phyloP scores from a whole-genome alignment of 1,140 invertebrate species.

The Drosophila miranda region DNA sequence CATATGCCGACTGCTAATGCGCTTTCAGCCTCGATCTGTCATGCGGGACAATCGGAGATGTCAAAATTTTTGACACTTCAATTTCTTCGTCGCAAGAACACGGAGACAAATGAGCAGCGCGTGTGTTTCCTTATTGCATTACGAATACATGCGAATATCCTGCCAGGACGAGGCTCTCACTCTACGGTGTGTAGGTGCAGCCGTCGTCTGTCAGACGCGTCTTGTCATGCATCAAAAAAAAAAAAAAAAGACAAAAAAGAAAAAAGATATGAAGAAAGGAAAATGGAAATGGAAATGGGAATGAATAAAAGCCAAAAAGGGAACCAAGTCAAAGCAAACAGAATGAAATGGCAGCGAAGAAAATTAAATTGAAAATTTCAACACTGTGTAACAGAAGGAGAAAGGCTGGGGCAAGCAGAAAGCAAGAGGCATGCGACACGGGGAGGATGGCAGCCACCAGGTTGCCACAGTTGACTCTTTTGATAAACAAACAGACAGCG shows the following conservation, averaged over 20 bases:
- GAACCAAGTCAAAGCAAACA: conserved; percentile 74
- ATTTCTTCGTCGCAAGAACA: conserved; percentile 57
- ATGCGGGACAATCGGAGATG: conserved; percentile 68
- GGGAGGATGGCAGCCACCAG: conserved; percentile 51
- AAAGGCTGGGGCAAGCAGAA: background rate
- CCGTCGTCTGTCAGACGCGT: conserved; percentile 65
- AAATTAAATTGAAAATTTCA: conserved; percentile 81
- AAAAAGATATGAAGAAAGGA: conserved; percentile 30
- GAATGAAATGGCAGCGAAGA: conserved; percentile 64
- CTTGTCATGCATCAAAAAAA: conserved; percentile 76
- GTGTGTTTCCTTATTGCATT: conserved; percentile 51
- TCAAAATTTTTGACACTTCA: conserved; percentile 79
- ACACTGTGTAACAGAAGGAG: conserved; percentile 18
- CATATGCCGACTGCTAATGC: conserved; percentile 52
- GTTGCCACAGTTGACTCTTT: conserved; percentile 78
- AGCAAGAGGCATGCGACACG: background rate
- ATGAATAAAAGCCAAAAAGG: conserved; percentile 26
- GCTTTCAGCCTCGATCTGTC: conserved; percentile 66
- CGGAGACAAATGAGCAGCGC: conserved; percentile 69
- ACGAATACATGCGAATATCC: conserved; percentile 24
- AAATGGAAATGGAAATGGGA: conserved; percentile 24
- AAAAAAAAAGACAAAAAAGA: conserved; percentile 23
- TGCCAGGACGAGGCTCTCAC: conserved; percentile 10
- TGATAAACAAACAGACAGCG: conserved; percentile 70
- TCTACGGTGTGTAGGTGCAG: conserved; percentile 65